A percentile compares a stretch with the other conserved stretches of the same genome.
Evolutionary conservation across 2,888 invertebrate species (phyloP).

Genomic region (Notocelia uddmanniana): DNA sequence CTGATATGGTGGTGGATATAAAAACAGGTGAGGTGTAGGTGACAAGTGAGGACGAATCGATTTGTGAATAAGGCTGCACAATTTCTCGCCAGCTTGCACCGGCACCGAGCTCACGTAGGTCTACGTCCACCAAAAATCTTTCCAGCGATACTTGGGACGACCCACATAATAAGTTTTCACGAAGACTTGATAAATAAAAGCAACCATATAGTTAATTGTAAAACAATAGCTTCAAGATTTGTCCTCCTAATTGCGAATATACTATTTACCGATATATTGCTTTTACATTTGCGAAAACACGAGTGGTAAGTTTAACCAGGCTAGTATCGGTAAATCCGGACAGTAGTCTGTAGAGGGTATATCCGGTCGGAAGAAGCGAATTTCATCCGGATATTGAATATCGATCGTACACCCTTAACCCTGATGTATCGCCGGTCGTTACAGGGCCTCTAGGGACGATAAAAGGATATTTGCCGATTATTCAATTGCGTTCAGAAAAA

Average conservation of each 20-base stretch:
- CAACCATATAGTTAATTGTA: neutral
- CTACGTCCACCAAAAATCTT: too few species aligned
- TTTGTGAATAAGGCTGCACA: too few species aligned
- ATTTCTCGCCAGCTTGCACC: too few species aligned
- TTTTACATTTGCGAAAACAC: constrained; percentile 48
- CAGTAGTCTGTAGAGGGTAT: constrained; percentile 66
- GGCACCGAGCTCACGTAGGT: too few species aligned
- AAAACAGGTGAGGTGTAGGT: too few species aligned
- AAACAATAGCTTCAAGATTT: neutral
- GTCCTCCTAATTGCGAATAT: constrained; percentile 2
- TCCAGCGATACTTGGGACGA: too few species aligned
- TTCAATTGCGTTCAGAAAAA: constrained; percentile 69
- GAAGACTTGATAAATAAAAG: neutral
- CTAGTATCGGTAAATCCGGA: constrained; percentile 60
- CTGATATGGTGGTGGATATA: too few species aligned
- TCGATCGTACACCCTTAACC: constrained; percentile 84
- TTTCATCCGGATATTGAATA: constrained; percentile 84
- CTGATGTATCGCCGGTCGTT: constrained; percentile 79
- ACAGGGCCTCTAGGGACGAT: constrained; percentile 69
- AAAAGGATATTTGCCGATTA: constrained; percentile 75
- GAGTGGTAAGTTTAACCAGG: constrained; percentile 53
- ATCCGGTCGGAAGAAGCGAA: constrained; percentile 83
- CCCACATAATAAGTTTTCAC: too few species aligned
- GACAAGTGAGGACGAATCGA: too few species aligned
- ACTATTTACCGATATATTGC: constrained; percentile 17